Conservation (phyloP, 92 coral and sea anemone genomes). For the Blastomussa wellsi region DNA sequence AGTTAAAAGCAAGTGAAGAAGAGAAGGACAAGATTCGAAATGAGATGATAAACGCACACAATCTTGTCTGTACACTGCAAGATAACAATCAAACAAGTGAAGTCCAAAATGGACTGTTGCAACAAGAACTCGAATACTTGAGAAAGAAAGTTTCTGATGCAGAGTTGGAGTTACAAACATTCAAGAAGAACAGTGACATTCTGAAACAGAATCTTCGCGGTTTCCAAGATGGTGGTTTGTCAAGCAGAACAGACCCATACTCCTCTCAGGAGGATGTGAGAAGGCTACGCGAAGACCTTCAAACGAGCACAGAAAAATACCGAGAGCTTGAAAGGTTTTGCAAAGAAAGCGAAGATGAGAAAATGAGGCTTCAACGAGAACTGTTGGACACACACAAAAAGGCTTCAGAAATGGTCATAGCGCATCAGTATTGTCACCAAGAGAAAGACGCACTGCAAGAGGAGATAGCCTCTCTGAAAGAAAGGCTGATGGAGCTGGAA, state of each 20-base stretch:
- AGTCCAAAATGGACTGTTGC: constrained; percentile 53
- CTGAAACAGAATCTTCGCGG: constrained; percentile 39
- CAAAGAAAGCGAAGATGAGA: constrained; percentile 69
- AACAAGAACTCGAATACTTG: constrained; percentile 54
- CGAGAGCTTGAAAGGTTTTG: constrained; percentile 55
- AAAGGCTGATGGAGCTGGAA: constrained; percentile 44
- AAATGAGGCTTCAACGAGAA: constrained; percentile 58
- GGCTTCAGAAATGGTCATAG: constrained; percentile 53
- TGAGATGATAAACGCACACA: constrained; percentile 74
- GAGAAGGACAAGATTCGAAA: constrained; percentile 78
- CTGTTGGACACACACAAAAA: constrained; percentile 56
- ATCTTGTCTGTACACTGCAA: constrained; percentile 65
- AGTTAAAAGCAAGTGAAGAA: constrained; percentile 66
- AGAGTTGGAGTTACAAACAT: constrained; percentile 53
- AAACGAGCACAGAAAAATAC: constrained; percentile 51
- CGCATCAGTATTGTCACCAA: constrained; percentile 54
- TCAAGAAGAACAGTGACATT: constrained; percentile 49
- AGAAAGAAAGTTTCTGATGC: constrained; percentile 58
- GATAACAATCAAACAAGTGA: constrained; percentile 63
- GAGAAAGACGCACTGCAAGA: constrained; percentile 64
- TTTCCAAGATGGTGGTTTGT: constrained; percentile 27
- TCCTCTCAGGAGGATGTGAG: constrained; percentile 25
- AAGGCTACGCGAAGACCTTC: constrained; percentile 63
- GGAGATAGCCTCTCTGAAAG: constrained; percentile 58
- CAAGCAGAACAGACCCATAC: background rate